Conservation (phyloP, 1,140 invertebrate species). For the Pentalonia nigronervosa region DNA sequence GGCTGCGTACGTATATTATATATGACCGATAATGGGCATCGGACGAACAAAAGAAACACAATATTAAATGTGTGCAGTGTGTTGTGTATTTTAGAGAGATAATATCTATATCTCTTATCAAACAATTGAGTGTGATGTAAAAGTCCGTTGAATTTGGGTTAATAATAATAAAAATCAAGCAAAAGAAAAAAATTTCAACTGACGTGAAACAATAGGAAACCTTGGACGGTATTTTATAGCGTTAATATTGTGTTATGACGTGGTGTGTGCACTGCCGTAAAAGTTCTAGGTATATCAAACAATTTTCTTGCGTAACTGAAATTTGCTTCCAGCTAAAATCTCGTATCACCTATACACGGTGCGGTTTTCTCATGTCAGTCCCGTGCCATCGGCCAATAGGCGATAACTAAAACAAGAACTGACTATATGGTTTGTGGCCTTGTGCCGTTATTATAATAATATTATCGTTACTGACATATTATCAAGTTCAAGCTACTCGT, state of each 20-base stretch:
- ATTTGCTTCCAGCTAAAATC: background rate
- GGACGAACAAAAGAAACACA: background rate
- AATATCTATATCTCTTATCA: conserved; percentile 38
- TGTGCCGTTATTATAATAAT: too few species aligned
- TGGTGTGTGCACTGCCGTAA: background rate
- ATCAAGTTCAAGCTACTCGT: background rate
- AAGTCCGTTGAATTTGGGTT: conserved; percentile 40
- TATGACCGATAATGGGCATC: background rate
- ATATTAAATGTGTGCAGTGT: background rate
- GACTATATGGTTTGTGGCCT: too few species aligned
- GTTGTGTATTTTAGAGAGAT: background rate
- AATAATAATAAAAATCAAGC: background rate
- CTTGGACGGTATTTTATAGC: conserved; percentile 33
- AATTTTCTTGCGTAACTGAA: conserved; percentile 23
- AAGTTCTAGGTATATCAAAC: background rate
- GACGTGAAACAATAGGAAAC: conserved; percentile 26
- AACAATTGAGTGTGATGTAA: conserved; percentile 41
- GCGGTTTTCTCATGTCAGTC: background rate
- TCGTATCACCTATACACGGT: background rate
- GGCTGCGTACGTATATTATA: background rate
- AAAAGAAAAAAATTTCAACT: conserved; percentile 5
- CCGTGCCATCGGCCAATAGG: background rate
- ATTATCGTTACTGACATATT: background rate
- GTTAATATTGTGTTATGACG: background rate
- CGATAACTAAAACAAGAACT: background rate